These are phyloP conservation scores for Choreutis nemorana DNA, from an alignment of 2,888 invertebrate genomes.

Conservation along the genomic window DNA sequence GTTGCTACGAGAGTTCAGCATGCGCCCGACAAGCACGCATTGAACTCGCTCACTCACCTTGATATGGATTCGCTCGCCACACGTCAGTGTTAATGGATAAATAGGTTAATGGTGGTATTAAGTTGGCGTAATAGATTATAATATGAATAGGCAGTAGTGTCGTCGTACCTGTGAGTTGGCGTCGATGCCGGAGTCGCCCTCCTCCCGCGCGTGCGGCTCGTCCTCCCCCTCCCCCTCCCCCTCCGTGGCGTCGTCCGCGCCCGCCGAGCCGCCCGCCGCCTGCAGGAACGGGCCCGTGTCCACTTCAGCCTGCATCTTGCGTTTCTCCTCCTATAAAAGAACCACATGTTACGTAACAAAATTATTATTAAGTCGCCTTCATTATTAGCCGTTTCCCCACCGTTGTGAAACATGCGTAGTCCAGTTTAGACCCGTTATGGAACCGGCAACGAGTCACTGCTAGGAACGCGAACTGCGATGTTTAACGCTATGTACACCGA, in stretches of 20 bases:
- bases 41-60: too few species aligned
- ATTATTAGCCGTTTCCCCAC: slow-evolving; percentile 5
- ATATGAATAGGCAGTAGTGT: not conserved
- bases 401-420: slow-evolving; percentile 1
- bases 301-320: slow-evolving; percentile 79
- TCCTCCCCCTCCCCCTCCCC: slow-evolving; percentile 58
- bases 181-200: slow-evolving; percentile 90
- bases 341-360: too few species aligned
- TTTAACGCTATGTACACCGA: too few species aligned
- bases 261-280: slow-evolving; percentile 73
- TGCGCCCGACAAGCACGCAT: too few species aligned
- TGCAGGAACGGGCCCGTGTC: slow-evolving; percentile 74
- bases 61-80: too few species aligned
- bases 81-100: too few species aligned
- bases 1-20: too few species aligned
- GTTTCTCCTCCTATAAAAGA: slow-evolving; percentile 78
- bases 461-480: too few species aligned
- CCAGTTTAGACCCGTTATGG: not conserved
- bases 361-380: too few species aligned
- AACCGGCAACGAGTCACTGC: too few species aligned
- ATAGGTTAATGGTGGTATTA: too few species aligned
- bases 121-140: too few species aligned
- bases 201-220: slow-evolving; percentile 70
- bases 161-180: slow-evolving; percentile 75
- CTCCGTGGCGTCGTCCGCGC: slow-evolving; percentile 71